Evolutionary conservation across 53 echinoderm and acorn worm genomes (phyloP), one percentile per base, ranked within the genome.

Genomic region (Arbacia lixula): DNA sequence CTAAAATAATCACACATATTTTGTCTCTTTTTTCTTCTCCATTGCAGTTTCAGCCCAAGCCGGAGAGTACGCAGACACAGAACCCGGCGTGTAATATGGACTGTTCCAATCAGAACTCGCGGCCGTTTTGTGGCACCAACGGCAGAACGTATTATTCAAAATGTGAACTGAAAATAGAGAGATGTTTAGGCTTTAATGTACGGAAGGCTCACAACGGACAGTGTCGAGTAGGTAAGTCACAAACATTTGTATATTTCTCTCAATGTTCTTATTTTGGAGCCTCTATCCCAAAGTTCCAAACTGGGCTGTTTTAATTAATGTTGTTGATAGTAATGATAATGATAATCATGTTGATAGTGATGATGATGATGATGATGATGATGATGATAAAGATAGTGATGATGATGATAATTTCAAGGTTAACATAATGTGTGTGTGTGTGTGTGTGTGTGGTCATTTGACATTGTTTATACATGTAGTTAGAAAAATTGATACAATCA

Each of bases 121-220:
- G 77, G 46, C 90, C 78, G 12, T 76, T 97, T n/a, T 97, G 97
- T 83, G 97, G 97, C 5, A 89, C 86, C 24, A 92, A 97, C 68
- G 97, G 94, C 31, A 90, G 85, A 66, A 97, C 97, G 49, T 97
- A 94, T 76, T 72, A 87, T 67, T 97, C 97, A 20, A 89, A 86
- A 33, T 97, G 97, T 83, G 92, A 97, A 51, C 85, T 94, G n/a
- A 89, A 90, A 53, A 85, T 66, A 29, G 93, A 88, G 4, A 84
- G 90, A 72, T 97, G 97, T 62, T 82, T 85, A 5, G 97, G 97
- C 14, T 88, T 88, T 66, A 87, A 60, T 41, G 86, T 94, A 16
- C 85, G 90, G 85, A 85, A 90, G 14, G 85, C 75, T 67, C 92
- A 94, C 60, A 92, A 87, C 31, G 97, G 97, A 14, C 85, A 74